phyloP scores from a whole-genome alignment of 2,113 vertebrate species.

The Syngnathus typhle region DNA sequence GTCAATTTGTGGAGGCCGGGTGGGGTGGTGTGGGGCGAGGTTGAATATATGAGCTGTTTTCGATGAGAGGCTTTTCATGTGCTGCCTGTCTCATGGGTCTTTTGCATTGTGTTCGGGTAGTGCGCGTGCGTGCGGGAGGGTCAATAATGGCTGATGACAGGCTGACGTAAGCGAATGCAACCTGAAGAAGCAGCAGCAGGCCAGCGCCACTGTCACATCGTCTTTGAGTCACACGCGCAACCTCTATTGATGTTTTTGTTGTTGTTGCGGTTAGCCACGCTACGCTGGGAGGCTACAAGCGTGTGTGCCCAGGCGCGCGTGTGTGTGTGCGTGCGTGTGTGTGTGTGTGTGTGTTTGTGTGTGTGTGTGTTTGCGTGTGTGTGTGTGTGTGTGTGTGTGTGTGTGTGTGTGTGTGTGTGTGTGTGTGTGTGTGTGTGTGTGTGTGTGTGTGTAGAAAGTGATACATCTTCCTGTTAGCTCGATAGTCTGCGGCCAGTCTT shows the following conservation, averaged over 20 bases:
- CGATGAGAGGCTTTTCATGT: slow-evolving; percentile 55
- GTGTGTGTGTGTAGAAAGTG: not conserved
- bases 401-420: not conserved
- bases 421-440: not conserved
- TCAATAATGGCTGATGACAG: slow-evolving; percentile 48
- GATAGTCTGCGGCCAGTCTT: not conserved
- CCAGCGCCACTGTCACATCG: slow-evolving; percentile 24
- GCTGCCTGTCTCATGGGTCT: slow-evolving; percentile 40
- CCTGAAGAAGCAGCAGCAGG: slow-evolving; percentile 25
- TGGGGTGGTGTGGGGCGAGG: not conserved
- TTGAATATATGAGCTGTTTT: slow-evolving; percentile 52
- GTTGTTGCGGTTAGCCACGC: not conserved
- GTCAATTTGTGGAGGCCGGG: slow-evolving; percentile 55
- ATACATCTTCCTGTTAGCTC: slow-evolving; percentile 1
- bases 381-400: not conserved
- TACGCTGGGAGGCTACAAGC: not conserved
- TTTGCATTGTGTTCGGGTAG: slow-evolving; percentile 55
- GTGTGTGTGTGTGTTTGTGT: not conserved
- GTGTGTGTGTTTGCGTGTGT: not conserved
- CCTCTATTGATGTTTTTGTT: slow-evolving; percentile 17
- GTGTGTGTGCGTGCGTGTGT: not conserved
- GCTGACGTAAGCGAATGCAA: slow-evolving; percentile 39
- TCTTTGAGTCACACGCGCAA: slow-evolving; percentile 24
- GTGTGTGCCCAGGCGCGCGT: too few species aligned
- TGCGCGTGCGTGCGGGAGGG: slow-evolving; percentile 7